phyloP scores from a whole-genome alignment of 1,140 invertebrate species.

The Trichonephila clavata region DNA sequence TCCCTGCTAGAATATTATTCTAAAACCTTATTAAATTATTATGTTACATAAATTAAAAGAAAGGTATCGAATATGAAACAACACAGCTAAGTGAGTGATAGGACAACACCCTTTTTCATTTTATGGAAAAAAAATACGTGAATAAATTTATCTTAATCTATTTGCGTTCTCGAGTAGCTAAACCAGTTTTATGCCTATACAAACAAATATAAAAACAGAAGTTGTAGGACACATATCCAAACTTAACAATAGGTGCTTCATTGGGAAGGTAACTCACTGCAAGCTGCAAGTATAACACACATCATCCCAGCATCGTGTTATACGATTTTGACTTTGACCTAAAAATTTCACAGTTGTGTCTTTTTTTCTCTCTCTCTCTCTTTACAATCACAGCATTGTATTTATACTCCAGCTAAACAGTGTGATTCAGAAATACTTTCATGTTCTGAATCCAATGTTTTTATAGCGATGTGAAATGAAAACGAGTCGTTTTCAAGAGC shows the following conservation, averaged over 20 bases:
- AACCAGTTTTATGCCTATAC: conserved; percentile 31
- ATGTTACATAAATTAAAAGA: too few species aligned
- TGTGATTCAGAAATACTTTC: background rate
- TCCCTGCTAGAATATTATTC: too few species aligned
- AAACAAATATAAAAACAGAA: conserved; percentile 31
- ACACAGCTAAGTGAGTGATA: background rate
- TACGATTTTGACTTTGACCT: conserved; percentile 51
- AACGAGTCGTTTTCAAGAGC: background rate
- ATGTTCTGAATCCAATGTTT: conserved; percentile 15
- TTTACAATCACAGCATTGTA: background rate
- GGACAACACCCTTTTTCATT: conserved; percentile 1
- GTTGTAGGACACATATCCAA: conserved; percentile 4
- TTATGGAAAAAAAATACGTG: background rate
- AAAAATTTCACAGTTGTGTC: conserved; percentile 20
- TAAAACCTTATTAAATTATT: too few species aligned
- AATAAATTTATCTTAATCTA: conserved; percentile 31
- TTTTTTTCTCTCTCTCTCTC: background rate
- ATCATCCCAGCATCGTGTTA: conserved; percentile 36
- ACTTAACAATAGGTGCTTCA: conserved; percentile 23
- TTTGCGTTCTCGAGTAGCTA: conserved; percentile 13
- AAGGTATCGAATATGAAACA: too few species aligned
- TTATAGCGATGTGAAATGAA: background rate
- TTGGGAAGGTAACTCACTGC: conserved; percentile 9
- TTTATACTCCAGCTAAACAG: background rate
- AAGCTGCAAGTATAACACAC: conserved; percentile 14